phyloP scores from a whole-genome alignment of 1,140 invertebrate genomes.

The Pteromalus puparum region DNA sequence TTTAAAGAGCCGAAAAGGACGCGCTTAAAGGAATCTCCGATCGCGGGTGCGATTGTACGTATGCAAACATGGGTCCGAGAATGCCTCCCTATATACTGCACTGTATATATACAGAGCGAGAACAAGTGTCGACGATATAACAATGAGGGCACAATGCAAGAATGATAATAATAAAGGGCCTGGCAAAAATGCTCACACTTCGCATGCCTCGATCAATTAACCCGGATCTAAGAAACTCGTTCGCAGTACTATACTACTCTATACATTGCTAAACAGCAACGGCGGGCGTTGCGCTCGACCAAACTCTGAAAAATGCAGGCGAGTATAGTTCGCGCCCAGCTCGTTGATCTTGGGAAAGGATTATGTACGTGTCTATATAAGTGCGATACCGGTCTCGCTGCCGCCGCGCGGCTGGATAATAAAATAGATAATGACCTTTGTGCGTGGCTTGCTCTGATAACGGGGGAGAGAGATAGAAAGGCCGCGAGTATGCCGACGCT shows the following conservation, averaged over 20 bases:
- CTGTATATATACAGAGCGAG: too few species aligned
- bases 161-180: conserved; percentile 19
- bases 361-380: neutral
- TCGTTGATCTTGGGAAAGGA: conserved; percentile 2
- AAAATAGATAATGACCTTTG: neutral
- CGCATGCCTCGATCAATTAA: conserved; percentile 51
- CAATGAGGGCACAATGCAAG: neutral
- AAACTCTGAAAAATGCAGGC: conserved; percentile 32
- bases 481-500: too few species aligned
- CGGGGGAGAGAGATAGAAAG: neutral
- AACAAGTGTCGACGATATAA: too few species aligned
- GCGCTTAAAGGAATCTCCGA: too few species aligned
- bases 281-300: conserved; percentile 15
- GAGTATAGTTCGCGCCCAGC: neutral
- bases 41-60: too few species aligned
- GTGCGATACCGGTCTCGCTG: neutral
- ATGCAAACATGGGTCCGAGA: too few species aligned
- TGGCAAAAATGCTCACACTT: conserved; percentile 19
- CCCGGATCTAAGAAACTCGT: conserved; percentile 53
- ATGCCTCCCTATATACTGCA: too few species aligned
- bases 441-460: neutral
- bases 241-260: neutral
- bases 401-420: neutral
- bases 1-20: too few species aligned
- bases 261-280: conserved; percentile 17